These are phyloP conservation scores for Lordiphosa andalusiaca DNA, from an alignment of 2,888 invertebrate species.

Conservation along the genomic window DNA sequence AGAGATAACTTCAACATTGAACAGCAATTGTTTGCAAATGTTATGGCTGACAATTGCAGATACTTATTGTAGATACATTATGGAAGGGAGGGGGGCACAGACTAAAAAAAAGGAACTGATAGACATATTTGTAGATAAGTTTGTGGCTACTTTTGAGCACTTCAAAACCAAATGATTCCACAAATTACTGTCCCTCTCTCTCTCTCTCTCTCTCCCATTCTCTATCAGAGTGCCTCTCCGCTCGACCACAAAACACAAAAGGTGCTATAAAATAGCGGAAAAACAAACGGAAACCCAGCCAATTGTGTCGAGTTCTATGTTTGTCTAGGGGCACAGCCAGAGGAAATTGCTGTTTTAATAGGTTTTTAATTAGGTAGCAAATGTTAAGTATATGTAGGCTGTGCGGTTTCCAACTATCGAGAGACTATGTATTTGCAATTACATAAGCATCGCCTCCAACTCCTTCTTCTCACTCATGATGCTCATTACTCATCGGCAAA, in stretches of 20 bases:
- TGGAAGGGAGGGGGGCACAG: too few relatives aligned
- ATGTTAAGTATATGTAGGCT: constrained; percentile 24
- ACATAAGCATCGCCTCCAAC: constrained; percentile 44
- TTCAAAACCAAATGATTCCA: not conserved
- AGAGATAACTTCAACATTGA: constrained; percentile 44
- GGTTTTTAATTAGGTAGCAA: constrained; percentile 53
- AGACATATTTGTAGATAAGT: too few relatives aligned
- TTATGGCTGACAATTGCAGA: constrained; percentile 14
- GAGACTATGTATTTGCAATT: constrained; percentile 37
- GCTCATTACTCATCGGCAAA: constrained; percentile 28
- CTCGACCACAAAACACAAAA: constrained; percentile 7
- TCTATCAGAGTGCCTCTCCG: not conserved
- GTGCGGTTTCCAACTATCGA: constrained; percentile 1
- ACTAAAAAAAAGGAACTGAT: too few relatives aligned
- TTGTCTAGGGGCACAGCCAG: constrained; percentile 5
- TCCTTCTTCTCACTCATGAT: constrained; percentile 8
- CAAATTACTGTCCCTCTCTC: not conserved
- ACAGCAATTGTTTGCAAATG: constrained; percentile 25
- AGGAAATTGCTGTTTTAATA: constrained; percentile 46
- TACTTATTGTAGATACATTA: too few relatives aligned
- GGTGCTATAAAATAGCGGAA: constrained; percentile 8
- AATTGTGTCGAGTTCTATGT: constrained; percentile 9
- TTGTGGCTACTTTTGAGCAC: not conserved
- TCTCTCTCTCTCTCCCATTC: not conserved
- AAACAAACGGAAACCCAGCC: constrained; percentile 24